A percentile compares a stretch with the other conserved stretches of the same genome.
These are phyloP conservation scores for Zosterops hypoxanthus DNA, from an alignment of 2,113 vertebrate genomes.

Conservation along the genomic window DNA sequence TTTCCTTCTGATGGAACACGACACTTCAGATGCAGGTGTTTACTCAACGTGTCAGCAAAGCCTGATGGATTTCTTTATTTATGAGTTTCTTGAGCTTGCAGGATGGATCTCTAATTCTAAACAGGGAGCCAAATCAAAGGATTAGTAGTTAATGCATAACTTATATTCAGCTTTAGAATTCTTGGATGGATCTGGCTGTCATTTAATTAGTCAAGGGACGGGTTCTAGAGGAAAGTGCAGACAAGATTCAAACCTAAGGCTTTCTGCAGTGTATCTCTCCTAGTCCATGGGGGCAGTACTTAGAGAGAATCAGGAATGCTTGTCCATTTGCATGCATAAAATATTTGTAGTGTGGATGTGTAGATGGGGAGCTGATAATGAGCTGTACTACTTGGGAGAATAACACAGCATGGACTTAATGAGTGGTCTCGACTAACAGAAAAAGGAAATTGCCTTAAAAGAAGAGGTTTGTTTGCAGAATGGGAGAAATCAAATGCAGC, in stretches of 20 bases:
- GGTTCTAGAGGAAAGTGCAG: background rate
- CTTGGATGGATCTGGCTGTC: background rate
- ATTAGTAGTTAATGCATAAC: constrained; percentile 52
- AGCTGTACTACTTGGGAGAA: background rate
- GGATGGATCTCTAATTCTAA: background rate
- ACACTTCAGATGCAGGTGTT: constrained; percentile 37
- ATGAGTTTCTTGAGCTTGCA: constrained; percentile 30
- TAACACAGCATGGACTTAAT: background rate
- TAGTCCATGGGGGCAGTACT: background rate
- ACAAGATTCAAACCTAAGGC: background rate
- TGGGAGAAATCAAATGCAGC: background rate
- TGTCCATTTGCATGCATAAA: constrained; percentile 18
- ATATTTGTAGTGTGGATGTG: background rate
- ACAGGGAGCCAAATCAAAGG: constrained; percentile 41
- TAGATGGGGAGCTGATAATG: background rate
- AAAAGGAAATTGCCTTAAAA: background rate
- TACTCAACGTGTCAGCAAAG: constrained; percentile 12
- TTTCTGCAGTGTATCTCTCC: background rate
- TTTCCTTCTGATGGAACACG: constrained; percentile 53
- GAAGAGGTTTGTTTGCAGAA: background rate
- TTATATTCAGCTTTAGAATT: constrained; percentile 11
- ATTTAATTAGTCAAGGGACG: constrained; percentile 4
- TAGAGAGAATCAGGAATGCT: background rate
- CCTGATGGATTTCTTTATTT: constrained; percentile 18
- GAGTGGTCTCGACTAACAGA: background rate